Evolutionary conservation across 2,113 vertebrate genomes (phyloP).

Genomic region (Xenopus laevis): DNA sequence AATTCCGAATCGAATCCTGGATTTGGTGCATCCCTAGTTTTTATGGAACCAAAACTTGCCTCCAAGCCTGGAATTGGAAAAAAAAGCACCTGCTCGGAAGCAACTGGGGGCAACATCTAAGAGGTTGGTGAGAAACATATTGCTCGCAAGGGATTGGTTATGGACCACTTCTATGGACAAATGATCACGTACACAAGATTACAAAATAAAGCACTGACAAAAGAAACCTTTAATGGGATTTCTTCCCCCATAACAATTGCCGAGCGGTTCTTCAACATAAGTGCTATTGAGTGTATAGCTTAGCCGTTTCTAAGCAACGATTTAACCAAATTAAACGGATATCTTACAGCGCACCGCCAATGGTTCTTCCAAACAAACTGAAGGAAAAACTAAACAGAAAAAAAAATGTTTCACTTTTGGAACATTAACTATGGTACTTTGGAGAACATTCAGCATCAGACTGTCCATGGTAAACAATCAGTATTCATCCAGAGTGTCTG

Average conservation of each 20-base stretch:
- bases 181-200: neutral
- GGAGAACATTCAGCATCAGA: neutral
- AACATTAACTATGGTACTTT: conserved; percentile 12
- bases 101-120: no score
- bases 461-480: conserved; percentile 45
- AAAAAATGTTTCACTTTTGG: neutral
- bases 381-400: neutral
- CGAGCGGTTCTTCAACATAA: conserved; percentile 1
- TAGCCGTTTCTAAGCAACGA: neutral
- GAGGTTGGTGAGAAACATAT: no score
- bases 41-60: no score
- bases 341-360: conserved; percentile 5
- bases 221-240: conserved; percentile 13
- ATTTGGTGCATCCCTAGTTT: no score
- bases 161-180: no score
- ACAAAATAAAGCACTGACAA: conserved; percentile 21
- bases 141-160: no score
- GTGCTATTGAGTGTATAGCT: neutral
- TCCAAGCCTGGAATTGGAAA: no score
- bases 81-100: no score
- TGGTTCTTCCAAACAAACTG: conserved; percentile 8
- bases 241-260: neutral
- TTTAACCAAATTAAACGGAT: conserved; percentile 3
- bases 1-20: no score
- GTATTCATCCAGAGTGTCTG: conserved; percentile 88